Evolutionary conservation across 1,140 invertebrate species (phyloP), one percentile per base, ranked within the genome.

Genomic region (Habropoda laboriosa): DNA sequence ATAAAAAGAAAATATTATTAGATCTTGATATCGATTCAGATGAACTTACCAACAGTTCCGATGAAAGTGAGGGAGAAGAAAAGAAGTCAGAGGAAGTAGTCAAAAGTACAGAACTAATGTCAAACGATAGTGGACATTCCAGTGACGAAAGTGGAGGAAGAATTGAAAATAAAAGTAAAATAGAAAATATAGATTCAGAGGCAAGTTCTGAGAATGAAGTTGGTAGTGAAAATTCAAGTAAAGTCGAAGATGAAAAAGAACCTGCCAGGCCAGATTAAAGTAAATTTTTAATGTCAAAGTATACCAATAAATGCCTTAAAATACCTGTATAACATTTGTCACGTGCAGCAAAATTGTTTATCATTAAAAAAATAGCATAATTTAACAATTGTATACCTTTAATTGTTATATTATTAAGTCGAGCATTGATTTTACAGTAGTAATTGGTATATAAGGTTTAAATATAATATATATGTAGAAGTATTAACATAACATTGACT

Each of bases 21-120:
- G 91, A 92, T 55, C 80, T 90, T 1, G 91, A 92, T 24, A 87
- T 92, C 68, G 88, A 93, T 79, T 91, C 90, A 7, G 90, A 92
- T 67, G 89, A 90, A 73, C n/a, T 51, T 92, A 7, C n/a, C n/a
- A 81, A 79, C 18, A 89, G 87, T 70, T 87, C 86, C 0, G 87
- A 88, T 27, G 85, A 89, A 4, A 85, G 71, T 8, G 77, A 80
- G 21, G 61, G 75, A 13, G 71, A 68, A 40, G 78, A 77, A 38
- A 42, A 18, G 0, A 47, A 30, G 5, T 18, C 18, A 8, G 12
- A n/a, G 2, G 57, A 64, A 66, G 13, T 10, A 32, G 38, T 8
- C 3, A 60, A 61, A 21, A 6, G 7, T 4, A 12, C 57, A 40
- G 32, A 81, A 18, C 51, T 57, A 73, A 7, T 32, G 8, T 87